These are phyloP conservation scores for Oenanthe melanoleuca DNA, from an alignment of 2,113 vertebrate genomes.

Conservation along the genomic window DNA sequence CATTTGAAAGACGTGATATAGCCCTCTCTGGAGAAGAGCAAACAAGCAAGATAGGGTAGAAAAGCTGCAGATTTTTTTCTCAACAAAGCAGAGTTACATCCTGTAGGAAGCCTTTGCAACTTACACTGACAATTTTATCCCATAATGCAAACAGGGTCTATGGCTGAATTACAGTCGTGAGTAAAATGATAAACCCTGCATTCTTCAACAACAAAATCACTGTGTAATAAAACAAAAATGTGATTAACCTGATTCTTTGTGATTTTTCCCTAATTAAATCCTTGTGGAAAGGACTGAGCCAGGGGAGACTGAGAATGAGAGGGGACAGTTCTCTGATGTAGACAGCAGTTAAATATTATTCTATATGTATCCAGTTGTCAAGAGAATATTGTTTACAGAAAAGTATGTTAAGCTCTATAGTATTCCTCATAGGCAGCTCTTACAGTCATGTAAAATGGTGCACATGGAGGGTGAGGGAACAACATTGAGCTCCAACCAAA, in stretches of 20 bases:
- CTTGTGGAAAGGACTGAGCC: background rate
- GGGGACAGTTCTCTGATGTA: background rate
- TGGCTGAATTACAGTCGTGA: background rate
- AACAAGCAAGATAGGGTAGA: background rate
- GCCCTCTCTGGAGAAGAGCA: background rate
- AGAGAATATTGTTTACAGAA: background rate
- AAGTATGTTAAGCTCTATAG: background rate
- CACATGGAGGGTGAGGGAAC: fast-evolving
- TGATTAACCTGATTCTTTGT: background rate
- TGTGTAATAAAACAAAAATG: background rate
- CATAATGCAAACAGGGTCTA: background rate
- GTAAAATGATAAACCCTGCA: background rate
- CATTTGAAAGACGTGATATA: background rate
- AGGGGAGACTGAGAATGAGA: background rate
- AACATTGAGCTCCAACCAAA: background rate
- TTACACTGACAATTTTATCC: background rate
- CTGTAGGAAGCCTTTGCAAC: background rate
- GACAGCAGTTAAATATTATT: background rate
- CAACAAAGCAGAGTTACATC: background rate
- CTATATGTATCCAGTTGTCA: background rate
- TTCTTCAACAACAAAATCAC: background rate
- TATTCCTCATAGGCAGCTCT: background rate
- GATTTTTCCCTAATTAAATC: background rate
- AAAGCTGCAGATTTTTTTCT: background rate
- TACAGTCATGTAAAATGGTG: background rate